Evolutionary conservation across 2,888 invertebrate genomes (phyloP).

Genomic region (Ceratothoa steindachneri): DNA sequence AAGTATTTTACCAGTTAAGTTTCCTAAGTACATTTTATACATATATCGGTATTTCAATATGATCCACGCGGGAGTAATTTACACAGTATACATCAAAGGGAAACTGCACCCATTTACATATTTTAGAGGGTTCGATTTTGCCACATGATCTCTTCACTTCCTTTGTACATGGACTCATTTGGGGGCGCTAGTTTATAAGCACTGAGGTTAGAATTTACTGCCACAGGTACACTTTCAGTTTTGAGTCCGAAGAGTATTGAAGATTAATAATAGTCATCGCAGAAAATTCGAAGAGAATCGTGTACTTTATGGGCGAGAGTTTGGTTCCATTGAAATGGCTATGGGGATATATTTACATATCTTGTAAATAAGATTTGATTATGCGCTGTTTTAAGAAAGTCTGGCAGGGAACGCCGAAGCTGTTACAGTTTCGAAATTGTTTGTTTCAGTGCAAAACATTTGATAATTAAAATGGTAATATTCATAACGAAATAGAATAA

Average conservation of each 20-base stretch:
- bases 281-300: too few relatives aligned
- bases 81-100: conserved; percentile 1
- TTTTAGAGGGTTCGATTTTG: too few relatives aligned
- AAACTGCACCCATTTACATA: too few relatives aligned
- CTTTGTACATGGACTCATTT: too few relatives aligned
- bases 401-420: neutral
- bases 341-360: neutral
- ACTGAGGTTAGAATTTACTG: too few relatives aligned
- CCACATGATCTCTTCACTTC: too few relatives aligned
- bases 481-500: conserved; percentile 3
- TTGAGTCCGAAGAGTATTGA: too few relatives aligned
- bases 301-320: too few relatives aligned
- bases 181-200: too few relatives aligned
- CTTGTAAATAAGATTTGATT: neutral
- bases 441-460: neutral
- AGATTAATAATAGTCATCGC: too few relatives aligned
- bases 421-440: neutral
- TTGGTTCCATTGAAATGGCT: too few relatives aligned
- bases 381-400: neutral
- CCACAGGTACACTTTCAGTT: too few relatives aligned
- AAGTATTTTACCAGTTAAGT: neutral
- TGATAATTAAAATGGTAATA: neutral
- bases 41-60: neutral
- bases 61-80: neutral
- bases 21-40: neutral